Evolutionary conservation across 2,888 invertebrate species (phyloP), one percentile per base, ranked within the genome.

Genomic region (Autographa gamma): DNA sequence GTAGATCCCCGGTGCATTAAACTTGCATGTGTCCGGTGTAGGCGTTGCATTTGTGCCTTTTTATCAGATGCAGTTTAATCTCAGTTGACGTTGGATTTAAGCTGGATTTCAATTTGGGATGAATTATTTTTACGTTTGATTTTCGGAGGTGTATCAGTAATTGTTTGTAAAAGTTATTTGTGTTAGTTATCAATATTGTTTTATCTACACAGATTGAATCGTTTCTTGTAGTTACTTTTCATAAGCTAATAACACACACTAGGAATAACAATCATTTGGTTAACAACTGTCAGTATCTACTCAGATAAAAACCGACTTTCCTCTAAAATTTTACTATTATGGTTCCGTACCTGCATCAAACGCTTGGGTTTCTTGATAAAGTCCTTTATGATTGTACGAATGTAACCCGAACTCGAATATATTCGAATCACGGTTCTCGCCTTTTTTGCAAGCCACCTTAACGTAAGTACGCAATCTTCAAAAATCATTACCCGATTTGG

Each of bases 401-500:
- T 32, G 43, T 68, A 77, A 66, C 58, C 69, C 73, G 2, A 67
- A 78, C 25, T 66, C 78, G 48, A 63, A 78, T 73, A 66, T 75
- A 78, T 78, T 78, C 78, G 73, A 76, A 78, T 78, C 78, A 78
- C 78, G 78, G 78, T 59, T 64, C 43, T 18, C 58, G 63, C 69
- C 62, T 63, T 77, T 48, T 76, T 70, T 65, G 60, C 66, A 41
- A 69, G 65, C 65, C 63, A 68, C 71, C 60, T 66, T 48, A 56
- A 34, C 48, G 52, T 74, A 79, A 74, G 68, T 81, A 72, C 65
- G 68, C 72, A 67, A 81, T 69, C 67, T 73, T 71, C 68, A 63
- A 70, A 81, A 81, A 81, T 81, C 72, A 79, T 74, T 79, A 79
- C 77, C 73, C 74, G 66, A 74, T 81, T 79, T 58, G 54, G 65